phyloP scores from a whole-genome alignment of 1,140 invertebrate genomes.

The Philaenus spumarius region DNA sequence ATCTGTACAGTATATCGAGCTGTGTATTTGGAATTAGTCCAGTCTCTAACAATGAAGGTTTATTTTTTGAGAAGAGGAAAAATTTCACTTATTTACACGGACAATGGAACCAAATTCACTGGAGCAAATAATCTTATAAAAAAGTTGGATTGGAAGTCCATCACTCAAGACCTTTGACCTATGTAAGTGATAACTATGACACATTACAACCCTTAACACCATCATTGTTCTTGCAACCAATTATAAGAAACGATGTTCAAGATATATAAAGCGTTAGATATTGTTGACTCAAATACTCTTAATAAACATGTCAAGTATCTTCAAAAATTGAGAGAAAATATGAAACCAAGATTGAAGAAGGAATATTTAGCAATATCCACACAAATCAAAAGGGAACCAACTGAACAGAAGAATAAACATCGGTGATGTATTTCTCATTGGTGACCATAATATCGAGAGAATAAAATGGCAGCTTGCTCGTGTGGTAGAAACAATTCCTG shows the following conservation, averaged over 20 bases:
- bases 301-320: not conserved
- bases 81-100: not conserved
- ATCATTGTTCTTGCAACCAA: constrained; percentile 28
- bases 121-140: not conserved
- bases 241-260: too few relatives aligned
- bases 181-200: not conserved
- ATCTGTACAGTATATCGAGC: too few relatives aligned
- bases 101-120: not conserved
- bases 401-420: not conserved
- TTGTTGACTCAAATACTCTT: not conserved
- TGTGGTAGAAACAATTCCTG: constrained; percentile 27
- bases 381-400: not conserved
- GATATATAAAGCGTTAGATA: constrained; percentile 16
- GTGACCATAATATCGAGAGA: constrained; percentile 26
- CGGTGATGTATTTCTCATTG: constrained; percentile 28
- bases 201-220: constrained; percentile 27
- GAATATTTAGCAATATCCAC: not conserved
- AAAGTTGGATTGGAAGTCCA: not conserved
- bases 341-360: not conserved
- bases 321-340: not conserved
- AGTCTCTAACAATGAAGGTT: too few relatives aligned
- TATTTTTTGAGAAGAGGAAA: not conserved
- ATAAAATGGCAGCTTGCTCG: constrained; percentile 32
- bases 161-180: not conserved
- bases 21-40: too few relatives aligned